Conservation (phyloP, 2,888 invertebrate genomes). For the Limnephilus rhombicus region DNA sequence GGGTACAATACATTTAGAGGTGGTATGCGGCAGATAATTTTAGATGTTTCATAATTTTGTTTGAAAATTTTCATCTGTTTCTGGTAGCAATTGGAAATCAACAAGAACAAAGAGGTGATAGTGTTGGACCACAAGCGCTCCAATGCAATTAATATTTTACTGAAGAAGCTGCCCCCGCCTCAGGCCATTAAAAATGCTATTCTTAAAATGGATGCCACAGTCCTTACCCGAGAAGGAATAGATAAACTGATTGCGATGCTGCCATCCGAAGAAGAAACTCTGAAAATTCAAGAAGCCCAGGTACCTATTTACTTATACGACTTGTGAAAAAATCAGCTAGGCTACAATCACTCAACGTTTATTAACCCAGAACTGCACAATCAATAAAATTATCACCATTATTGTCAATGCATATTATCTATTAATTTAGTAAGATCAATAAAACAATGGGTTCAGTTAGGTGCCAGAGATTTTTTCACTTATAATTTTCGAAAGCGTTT, state of each 20-base stretch:
- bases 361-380: too few species aligned
- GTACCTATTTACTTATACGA: slow-evolving; percentile 67
- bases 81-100: slow-evolving; percentile 85
- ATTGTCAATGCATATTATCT: not conserved
- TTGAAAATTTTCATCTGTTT: slow-evolving; percentile 62
- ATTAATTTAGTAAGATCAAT: not conserved
- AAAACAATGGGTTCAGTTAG: too few species aligned
- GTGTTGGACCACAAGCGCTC: slow-evolving; percentile 98
- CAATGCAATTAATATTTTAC: slow-evolving; percentile 99
- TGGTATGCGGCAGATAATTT: not conserved
- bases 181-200: slow-evolving; percentile 99
- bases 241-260: slow-evolving; percentile 98
- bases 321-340: not conserved
- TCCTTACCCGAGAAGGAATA: slow-evolving; percentile 98
- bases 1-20: not conserved
- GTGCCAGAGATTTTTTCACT: too few species aligned
- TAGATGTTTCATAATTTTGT: slow-evolving; percentile 2
- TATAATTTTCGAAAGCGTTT: not conserved
- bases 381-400: not conserved
- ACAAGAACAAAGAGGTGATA: slow-evolving; percentile 93
- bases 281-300: slow-evolving; percentile 98
- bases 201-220: slow-evolving; percentile 99
- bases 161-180: slow-evolving; percentile 98
- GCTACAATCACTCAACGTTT: not conserved
- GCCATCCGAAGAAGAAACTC: slow-evolving; percentile 96